Base-by-base conservation (phyloP, 2,113 vertebrate species). In the Chinchilla lanigera region DNA sequence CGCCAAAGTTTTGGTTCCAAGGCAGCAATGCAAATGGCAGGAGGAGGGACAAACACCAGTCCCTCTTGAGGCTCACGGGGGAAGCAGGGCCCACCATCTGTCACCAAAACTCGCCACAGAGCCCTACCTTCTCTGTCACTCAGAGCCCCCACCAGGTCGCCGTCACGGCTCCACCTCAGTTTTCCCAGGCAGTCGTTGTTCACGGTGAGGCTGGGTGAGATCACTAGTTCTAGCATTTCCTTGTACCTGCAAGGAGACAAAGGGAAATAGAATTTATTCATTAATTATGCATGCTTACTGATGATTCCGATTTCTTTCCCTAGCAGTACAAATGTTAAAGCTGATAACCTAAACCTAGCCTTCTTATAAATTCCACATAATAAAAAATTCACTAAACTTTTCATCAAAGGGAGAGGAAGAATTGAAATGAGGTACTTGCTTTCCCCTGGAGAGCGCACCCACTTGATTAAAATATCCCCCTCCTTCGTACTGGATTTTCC, bases 151-250 rank as follows among this genome's bases (percentile, higher is more conserved):
- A 96, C 95, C 97, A 98, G 98, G 90, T 98, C 69, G 81, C 97
- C 97, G 52, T 98, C 96, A 90, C 98, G 85, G 98, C 92, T 97
- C 95, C 97, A 97, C 97, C 98, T 98, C 98, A 97, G 97, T 98
- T 97, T 98, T 93, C 98, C 98, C 94, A 96, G 94, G 97, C 97
- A 97, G 94, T 98, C 96, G 98, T 97, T 98, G 98, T 98, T 98
- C 98, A 98, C 98, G 98, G 98, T 98, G 97, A 99, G 98, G 96
- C 98, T 99, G 98, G 99, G 98, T 98, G 98, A 98, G 98, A 98
- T 98, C 99, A 98, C 98, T 97, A 99, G 98, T 98, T 99, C 99
- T 99, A 99, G 98, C 99, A 99, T 99, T 98, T 99, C 99, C 99
- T 99, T 99, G 98, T 98, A 99, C 99, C 99, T 99, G 98, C 83